Percentiles rank a stretch among this genome's conserved stretches.
Evolutionary conservation across 1,140 invertebrate species (phyloP).

Genomic region (Papilio machaon): DNA sequence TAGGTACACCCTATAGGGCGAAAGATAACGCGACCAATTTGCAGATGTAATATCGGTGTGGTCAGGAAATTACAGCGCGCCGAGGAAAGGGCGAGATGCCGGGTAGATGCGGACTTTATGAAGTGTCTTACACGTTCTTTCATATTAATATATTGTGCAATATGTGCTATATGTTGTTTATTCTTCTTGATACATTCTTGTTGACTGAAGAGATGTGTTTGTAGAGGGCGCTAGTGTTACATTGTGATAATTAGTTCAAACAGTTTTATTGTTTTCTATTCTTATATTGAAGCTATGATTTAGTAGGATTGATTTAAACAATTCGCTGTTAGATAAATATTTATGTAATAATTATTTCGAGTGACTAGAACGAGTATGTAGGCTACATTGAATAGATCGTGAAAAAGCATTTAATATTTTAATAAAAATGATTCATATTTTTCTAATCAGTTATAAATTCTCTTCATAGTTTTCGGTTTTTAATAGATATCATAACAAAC

Average conservation of each 20-base stretch:
- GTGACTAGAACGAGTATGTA: neutral
- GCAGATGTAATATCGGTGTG: conserved; percentile 70
- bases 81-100: conserved; percentile 41
- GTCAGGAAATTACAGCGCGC: conserved; percentile 53
- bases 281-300: neutral
- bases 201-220: neutral
- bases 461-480: neutral
- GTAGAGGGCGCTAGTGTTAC: neutral
- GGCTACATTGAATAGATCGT: too few relatives aligned
- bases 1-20: conserved; percentile 57
- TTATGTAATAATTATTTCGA: neutral
- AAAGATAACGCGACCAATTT: conserved; percentile 70
- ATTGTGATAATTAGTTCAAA: neutral
- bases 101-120: conserved; percentile 55
- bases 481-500: neutral
- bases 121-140: conserved; percentile 43
- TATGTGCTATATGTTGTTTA: neutral
- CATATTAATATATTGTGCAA: conserved; percentile 40
- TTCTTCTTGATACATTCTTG: conserved; percentile 6
- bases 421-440: neutral
- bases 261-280: neutral
- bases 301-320: neutral
- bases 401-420: too few relatives aligned
- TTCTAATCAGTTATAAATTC: neutral
- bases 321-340: neutral